Base-by-base conservation (phyloP, 2,113 vertebrate species). In the Pterocles orientalis region DNA sequence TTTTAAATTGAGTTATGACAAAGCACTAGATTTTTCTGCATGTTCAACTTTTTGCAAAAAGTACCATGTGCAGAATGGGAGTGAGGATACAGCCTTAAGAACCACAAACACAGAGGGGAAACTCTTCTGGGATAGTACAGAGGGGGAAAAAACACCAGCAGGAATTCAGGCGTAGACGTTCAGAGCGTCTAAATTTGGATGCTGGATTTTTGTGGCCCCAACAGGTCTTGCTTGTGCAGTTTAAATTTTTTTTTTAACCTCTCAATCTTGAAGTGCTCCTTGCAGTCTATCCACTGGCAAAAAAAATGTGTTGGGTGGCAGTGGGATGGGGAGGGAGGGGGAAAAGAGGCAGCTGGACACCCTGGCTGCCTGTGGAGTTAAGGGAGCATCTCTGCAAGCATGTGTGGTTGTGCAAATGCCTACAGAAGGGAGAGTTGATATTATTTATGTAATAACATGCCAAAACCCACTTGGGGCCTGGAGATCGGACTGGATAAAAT, bases 381-480 rank as follows among this genome's bases (percentile, higher is more conserved):
- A 60, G 47, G 65, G 20, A 61, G n/a, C 1, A 1, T 61, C n/a
- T 18, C 47, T 18, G 66, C 10, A 39, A 56, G 31, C 31, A 3
- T 2, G 34, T 24, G 43, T 53, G 18, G 50, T n/a, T 7, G 3
- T 31, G 45, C 62, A 48, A 36, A 36, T 14, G 76, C 43, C 53
- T 64, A 7, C 24, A 3, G 58, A 82, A 3, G 51, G 41, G 13
- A 51, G 17, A 70, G 73, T 45, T 70, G 43, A 60, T 61, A 69
- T 82, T 93, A 94, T 92, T 90, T 87, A 50, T 45, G 10, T 50
- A 61, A 82, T 41, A 91, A 82, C 65, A 19, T 65, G 68, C 71
- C 89, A 77, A 82, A 90, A 69, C 29, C 39, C 85, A 50, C 1
- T 1, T 4, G 18, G 69, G 69, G 12, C 51, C 79, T 76, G 24